Evolutionary conservation across 2,113 vertebrate genomes (phyloP).

Genomic region (Fulica atra): DNA sequence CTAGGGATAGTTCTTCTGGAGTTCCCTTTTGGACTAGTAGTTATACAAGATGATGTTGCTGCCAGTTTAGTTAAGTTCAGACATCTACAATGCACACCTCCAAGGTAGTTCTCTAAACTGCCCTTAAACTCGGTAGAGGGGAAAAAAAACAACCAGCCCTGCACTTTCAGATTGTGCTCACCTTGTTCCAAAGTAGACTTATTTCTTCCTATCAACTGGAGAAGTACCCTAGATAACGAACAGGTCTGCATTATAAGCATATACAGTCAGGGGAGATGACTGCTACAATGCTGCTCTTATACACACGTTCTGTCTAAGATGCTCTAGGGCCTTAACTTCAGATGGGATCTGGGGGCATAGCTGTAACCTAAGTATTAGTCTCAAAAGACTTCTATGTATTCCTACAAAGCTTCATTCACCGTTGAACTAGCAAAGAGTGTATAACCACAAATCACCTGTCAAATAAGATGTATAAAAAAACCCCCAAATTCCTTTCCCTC

Average conservation of each 20-base stretch:
- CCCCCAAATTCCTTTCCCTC: background rate
- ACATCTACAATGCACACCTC: background rate
- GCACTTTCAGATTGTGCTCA: background rate
- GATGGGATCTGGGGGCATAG: background rate
- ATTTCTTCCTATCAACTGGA: background rate
- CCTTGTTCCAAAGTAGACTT: background rate
- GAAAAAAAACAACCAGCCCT: background rate
- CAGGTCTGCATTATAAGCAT: background rate
- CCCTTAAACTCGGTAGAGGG: background rate
- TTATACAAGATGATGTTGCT: background rate
- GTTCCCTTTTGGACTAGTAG: background rate
- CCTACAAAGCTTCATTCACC: background rate
- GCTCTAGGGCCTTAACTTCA: background rate
- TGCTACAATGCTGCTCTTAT: background rate
- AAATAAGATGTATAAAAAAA: background rate
- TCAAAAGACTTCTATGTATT: background rate
- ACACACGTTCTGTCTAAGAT: background rate
- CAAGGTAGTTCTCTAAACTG: background rate
- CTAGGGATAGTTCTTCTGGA: background rate
- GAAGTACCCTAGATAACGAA: background rate
- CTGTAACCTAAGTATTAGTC: constrained; percentile 1
- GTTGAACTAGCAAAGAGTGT: background rate
- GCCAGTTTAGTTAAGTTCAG: background rate
- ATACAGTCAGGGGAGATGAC: background rate
- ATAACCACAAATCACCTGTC: background rate